Evolutionary conservation across 1,140 invertebrate species (phyloP).

Genomic region (Drosophila tani): DNA sequence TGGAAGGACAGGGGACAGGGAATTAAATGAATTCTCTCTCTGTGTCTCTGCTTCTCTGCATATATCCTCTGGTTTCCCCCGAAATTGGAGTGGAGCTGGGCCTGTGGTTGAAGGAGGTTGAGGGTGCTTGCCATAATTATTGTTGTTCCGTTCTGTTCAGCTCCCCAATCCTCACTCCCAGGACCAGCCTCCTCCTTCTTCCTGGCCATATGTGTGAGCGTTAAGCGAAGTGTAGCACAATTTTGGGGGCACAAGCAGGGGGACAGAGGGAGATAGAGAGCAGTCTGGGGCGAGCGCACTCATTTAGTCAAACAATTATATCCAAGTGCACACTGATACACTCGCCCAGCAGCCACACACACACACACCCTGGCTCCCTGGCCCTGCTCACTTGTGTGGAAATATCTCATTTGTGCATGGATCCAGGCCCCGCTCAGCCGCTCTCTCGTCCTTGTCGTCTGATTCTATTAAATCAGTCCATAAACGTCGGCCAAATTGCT

Average conservation of each 20-base stretch:
- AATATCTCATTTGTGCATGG: constrained; percentile 74
- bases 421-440: not conserved
- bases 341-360: constrained; percentile 13
- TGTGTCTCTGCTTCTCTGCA: not conserved
- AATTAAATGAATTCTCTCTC: constrained; percentile 59
- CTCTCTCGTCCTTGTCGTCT: constrained; percentile 1
- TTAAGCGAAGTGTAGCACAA: constrained; percentile 47
- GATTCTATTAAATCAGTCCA: constrained; percentile 80
- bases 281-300: constrained; percentile 49
- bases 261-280: not conserved
- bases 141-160: constrained; percentile 49
- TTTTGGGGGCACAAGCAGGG: constrained; percentile 30
- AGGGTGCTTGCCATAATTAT: constrained; percentile 73
- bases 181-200: not conserved
- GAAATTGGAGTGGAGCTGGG: constrained; percentile 17
- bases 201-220: constrained; percentile 37
- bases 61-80: constrained; percentile 9
- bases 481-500: constrained; percentile 79
- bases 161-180: not conserved
- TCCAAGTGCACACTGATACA: constrained; percentile 63
- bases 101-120: constrained; percentile 32
- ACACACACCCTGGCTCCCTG: not conserved
- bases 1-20: constrained; percentile 30
- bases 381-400: constrained; percentile 74
- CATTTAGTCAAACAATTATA: constrained; percentile 80